A percentile compares a stretch with the other conserved stretches of the same genome.
Conservation (phyloP, 1,140 invertebrate genomes). For the Drosophila azteca region DNA sequence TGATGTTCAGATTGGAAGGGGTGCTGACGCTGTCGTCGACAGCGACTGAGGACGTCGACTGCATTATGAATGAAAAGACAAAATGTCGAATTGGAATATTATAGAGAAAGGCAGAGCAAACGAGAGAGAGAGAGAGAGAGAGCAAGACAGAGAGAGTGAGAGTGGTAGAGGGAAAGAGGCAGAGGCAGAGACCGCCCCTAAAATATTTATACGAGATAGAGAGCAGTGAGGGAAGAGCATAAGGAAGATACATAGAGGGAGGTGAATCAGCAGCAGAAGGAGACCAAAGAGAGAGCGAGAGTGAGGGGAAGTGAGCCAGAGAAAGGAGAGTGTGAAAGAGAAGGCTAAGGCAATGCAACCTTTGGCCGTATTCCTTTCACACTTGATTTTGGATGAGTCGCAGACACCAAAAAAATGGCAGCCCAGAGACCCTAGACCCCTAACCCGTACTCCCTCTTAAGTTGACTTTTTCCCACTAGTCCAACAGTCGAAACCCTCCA, state of each 20-base stretch:
- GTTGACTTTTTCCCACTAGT: conserved; percentile 70
- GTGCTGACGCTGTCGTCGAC: conserved; percentile 12
- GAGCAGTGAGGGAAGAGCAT: conserved; percentile 20
- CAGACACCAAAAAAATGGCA: conserved; percentile 73
- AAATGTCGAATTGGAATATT: conserved; percentile 82
- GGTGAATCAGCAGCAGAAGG: conserved; percentile 8
- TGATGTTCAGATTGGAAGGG: conserved; percentile 69
- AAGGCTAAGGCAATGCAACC: conserved; percentile 23
- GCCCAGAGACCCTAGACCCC: conserved; percentile 39
- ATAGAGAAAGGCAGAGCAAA: conserved; percentile 15
- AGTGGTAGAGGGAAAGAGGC: conserved; percentile 5
- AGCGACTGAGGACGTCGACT: conserved; percentile 13
- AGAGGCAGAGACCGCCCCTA: conserved; percentile 39
- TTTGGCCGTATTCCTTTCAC: conserved; percentile 74
- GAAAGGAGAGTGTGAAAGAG: conserved; percentile 1
- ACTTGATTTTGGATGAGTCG: conserved; percentile 66
- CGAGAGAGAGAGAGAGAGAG: neutral
- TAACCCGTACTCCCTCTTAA: conserved; percentile 16
- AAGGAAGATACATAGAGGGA: conserved; percentile 32
- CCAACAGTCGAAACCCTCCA: conserved; percentile 20
- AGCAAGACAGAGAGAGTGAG: conserved; percentile 7
- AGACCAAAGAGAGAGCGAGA: neutral
- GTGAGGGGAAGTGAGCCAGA: neutral
- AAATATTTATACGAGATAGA: conserved; percentile 50
- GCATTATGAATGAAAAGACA: conserved; percentile 78